phyloP scores from a whole-genome alignment of 2,113 vertebrate genomes.

The Ranitomeya variabilis region DNA sequence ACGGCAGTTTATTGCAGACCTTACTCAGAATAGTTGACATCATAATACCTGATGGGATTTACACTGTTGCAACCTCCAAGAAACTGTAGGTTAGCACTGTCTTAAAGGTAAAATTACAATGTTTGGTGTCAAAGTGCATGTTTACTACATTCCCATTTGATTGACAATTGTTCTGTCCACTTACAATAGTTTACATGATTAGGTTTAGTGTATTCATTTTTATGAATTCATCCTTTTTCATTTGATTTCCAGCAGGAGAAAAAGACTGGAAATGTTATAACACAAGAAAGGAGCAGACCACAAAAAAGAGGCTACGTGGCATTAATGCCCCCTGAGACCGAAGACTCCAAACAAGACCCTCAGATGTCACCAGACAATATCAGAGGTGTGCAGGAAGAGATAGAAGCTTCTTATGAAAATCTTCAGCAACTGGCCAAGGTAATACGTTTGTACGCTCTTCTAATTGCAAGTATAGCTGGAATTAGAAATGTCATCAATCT shows the following conservation, averaged over 20 bases:
- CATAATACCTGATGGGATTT: no score
- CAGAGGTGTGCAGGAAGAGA: constrained; percentile 71
- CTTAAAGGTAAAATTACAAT: no score
- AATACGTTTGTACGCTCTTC: background rate
- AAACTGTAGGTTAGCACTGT: no score
- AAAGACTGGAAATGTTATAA: constrained; percentile 14
- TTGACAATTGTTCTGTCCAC: background rate
- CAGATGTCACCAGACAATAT: constrained; percentile 79
- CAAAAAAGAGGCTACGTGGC: constrained; percentile 67
- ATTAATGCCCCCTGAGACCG: constrained; percentile 66
- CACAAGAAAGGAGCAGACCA: constrained; percentile 57
- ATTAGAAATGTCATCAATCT: background rate
- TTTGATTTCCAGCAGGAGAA: constrained; percentile 28
- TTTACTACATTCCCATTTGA: background rate
- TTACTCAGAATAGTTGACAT: no score
- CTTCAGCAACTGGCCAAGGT: constrained; percentile 79
- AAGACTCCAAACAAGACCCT: constrained; percentile 66
- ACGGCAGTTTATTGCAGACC: no score
- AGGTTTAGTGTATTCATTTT: background rate
- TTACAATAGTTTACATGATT: background rate
- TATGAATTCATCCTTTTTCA: background rate
- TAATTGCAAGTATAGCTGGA: background rate
- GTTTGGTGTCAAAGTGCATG: no score
- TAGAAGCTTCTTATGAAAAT: constrained; percentile 73
- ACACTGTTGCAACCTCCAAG: no score